Evolutionary conservation across 2,888 invertebrate species (phyloP), one percentile per base, ranked within the genome.

Genomic region (Drosophila paramelanica): DNA sequence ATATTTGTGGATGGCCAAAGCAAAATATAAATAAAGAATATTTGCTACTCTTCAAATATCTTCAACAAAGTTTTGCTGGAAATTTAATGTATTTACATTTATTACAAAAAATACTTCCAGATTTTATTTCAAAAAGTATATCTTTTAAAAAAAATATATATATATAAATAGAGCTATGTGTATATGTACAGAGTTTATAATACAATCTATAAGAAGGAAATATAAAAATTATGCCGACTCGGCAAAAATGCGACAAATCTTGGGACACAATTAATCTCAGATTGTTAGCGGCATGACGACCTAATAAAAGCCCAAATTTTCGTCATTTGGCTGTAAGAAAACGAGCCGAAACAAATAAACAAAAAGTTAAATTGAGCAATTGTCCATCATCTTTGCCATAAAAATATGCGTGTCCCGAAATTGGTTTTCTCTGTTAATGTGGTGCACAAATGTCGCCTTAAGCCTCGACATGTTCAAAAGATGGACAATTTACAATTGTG

Each of bases 281-380:
- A 67, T 43, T 68, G 65, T 53, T 57, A 65, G 33, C 64, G 41
- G 64, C 61, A 73, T 55, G 55, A 25, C 31, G 13, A 3, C 20
- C 52, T 49, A 65, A 73, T 87, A 79, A 84, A 84, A 84, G 50
- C 42, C 6, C 31, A 60, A 68, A 66, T 64, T 76, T 72, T 65
- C 23, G 65, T 60, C 70, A 77, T 75, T 73, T 67, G 62, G 33
- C 68, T 67, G 60, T 58, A 86, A 86, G 88, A 79, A 80, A 72
- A 71, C 67, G 69, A 67, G 55, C 59, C 51, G 67, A 72, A 73
- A 79, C 67, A 81, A 66, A 73, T 70, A 79, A 75, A 79, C 67
- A 82, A 67, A 78, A 86, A 87, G 87, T 87, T 87, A 70, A 86
- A 88, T 87, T 87, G 87, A 65, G 61, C 80, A 79, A 78, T 86